Base-by-base conservation (phyloP, 2,888 invertebrate species). In the Dicyrtomina minuta region DNA sequence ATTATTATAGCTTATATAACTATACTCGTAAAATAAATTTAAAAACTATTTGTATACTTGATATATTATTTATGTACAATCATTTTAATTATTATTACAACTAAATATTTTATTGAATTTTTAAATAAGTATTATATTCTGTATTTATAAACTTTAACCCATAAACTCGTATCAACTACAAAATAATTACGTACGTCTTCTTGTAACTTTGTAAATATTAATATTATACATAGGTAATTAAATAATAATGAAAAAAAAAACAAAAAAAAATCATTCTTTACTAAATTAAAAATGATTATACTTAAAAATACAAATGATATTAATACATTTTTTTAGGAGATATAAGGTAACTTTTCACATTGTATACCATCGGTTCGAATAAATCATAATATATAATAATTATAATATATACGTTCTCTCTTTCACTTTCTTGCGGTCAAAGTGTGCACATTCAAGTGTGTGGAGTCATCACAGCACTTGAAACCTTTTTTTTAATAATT, bases 281-380 rank as follows among this genome's bases (percentile, higher is more conserved):
- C n/a, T n/a, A n/a, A n/a, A n/a, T n/a, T n/a, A n/a, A n/a, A n/a
- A 12, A 46, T 12, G 20, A 46, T 17, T 33, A 33, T 39, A 43
- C 39, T 22, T 60, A 61, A 22, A 17, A 33, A 33, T 20, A 62
- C 46, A 15, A 61, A 43, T 46, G 8, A 33, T 33, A 33, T 33
- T 33, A 33, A 33, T 33, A 33, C 33, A 33, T 33, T 33, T 33
- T 33, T 33, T 33, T 33, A 33, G 24, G 4, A 61, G 4, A 61
- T 22, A 27, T 55, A 27, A 68, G 71, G 71, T 71, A 71, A 71
- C 71, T 71, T 68, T 53, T 64, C 39, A 67, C 39, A 68, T 71
- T 71, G 71, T 71, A 71, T 71, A 71, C 71, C 68, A 68, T 71
- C 61, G 68, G 68, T 71, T 71, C 55, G 22, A 62, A 27, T 67